These are phyloP conservation scores for Lordiphosa mommai DNA, from an alignment of 1,140 invertebrate genomes.

Conservation along the genomic window DNA sequence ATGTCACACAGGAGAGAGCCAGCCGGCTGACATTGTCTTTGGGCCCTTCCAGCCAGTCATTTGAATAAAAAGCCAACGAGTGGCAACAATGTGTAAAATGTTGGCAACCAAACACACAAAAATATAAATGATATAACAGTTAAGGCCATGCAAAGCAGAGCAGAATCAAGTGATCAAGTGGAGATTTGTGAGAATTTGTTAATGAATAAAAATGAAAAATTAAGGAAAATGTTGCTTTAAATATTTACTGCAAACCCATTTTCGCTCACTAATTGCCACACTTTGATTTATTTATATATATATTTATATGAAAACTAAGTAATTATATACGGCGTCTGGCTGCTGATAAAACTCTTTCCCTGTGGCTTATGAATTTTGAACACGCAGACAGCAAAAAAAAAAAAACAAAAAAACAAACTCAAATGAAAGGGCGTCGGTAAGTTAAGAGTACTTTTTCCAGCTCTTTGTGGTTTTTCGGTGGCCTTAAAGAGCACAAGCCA, in stretches of 20 bases:
- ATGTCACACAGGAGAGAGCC: slow-evolving; percentile 12
- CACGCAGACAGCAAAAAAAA: slow-evolving; percentile 27
- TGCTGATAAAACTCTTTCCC: slow-evolving; percentile 24
- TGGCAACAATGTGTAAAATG: slow-evolving; percentile 6
- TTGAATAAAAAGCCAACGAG: slow-evolving; percentile 19
- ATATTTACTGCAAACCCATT: neutral
- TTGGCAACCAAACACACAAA: neutral
- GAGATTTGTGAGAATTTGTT: neutral
- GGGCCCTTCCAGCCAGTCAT: slow-evolving; percentile 34
- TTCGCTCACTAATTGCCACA: neutral
- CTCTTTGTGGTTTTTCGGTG: slow-evolving; percentile 46
- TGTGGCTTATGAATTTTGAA: slow-evolving; percentile 34
- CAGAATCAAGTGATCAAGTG: neutral
- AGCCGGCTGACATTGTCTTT: slow-evolving; percentile 46
- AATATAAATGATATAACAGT: neutral
- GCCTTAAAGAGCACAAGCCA: slow-evolving; percentile 38
- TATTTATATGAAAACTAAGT: slow-evolving; percentile 11
- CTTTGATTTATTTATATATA: slow-evolving; percentile 8
- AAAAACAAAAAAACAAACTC: slow-evolving; percentile 2
- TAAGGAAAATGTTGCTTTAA: neutral
- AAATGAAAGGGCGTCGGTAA: slow-evolving; percentile 9
- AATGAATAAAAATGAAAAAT: neutral
- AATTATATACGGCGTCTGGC: slow-evolving; percentile 27
- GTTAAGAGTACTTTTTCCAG: slow-evolving; percentile 28
- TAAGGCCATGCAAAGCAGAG: neutral